Percentiles rank a stretch among this genome's conserved stretches.
Conservation (phyloP, 2,888 invertebrate species). For the Hetaerina titia region DNA sequence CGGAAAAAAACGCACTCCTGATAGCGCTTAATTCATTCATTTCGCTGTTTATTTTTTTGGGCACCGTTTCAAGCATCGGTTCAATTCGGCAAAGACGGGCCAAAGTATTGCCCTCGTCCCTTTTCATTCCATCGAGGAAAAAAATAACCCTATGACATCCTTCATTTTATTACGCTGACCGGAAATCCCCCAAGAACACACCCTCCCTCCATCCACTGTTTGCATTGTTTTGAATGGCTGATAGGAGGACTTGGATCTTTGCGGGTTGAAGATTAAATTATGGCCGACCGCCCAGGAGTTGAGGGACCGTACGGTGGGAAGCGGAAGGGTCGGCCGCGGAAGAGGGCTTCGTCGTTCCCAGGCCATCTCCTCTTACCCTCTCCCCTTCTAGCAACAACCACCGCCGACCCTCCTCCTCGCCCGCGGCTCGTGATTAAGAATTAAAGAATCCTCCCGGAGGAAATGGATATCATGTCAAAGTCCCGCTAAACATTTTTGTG, state of each 20-base stretch:
- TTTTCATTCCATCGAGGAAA: background rate
- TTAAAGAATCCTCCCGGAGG: background rate
- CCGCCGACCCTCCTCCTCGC: background rate
- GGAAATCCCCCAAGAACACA: background rate
- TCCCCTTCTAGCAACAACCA: background rate
- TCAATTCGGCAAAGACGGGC: background rate
- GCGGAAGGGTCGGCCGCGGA: background rate
- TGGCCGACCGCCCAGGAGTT: background rate
- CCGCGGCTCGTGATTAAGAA: background rate
- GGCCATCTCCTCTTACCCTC: background rate
- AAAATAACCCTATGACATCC: background rate
- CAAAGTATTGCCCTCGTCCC: too few relatives aligned
- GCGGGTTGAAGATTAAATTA: conserved; percentile 14
- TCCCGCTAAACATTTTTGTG: background rate
- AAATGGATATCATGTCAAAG: background rate
- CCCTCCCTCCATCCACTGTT: background rate
- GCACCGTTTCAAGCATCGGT: background rate
- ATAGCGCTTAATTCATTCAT: background rate
- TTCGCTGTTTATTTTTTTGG: background rate
- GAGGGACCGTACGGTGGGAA: background rate
- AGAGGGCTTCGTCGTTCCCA: background rate
- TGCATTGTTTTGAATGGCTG: background rate
- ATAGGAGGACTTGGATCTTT: background rate
- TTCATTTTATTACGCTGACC: background rate
- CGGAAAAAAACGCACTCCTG: too few relatives aligned